Percentiles rank a stretch among this genome's conserved stretches.
Conservation (phyloP, 2,797 vertebrate species). For the Anguilla pacifica region DNA sequence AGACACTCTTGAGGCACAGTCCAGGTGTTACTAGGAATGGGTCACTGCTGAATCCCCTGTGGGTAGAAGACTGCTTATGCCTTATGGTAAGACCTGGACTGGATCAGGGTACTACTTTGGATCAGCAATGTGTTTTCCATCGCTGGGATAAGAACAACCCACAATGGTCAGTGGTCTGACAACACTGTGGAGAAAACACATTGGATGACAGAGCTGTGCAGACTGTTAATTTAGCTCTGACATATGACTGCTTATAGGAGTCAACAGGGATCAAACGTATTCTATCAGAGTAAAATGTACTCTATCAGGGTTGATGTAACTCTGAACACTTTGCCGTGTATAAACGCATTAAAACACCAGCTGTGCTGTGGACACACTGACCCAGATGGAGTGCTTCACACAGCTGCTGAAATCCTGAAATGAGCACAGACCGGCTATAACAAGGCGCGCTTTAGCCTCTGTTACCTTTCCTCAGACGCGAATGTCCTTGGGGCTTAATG, state of each 20-base stretch:
- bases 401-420: not conserved
- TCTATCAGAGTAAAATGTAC: not conserved
- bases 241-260: too few relatives aligned
- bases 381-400: not conserved
- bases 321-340: not conserved
- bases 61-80: not conserved
- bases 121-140: not conserved
- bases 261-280: not conserved
- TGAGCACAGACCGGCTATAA: not conserved
- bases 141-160: not conserved
- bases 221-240: too few relatives aligned
- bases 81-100: not conserved
- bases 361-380: not conserved
- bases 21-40: not conserved
- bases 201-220: not conserved
- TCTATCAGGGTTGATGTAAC: not conserved
- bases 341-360: not conserved
- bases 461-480: not conserved
- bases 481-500: constrained; percentile 10
- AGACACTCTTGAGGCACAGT: not conserved
- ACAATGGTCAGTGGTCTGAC: not conserved
- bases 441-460: not conserved
- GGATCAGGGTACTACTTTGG: not conserved
- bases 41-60: not conserved
- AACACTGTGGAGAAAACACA: not conserved